phyloP scores from a whole-genome alignment of 2,797 vertebrate species.

The Myotis daubentonii region DNA sequence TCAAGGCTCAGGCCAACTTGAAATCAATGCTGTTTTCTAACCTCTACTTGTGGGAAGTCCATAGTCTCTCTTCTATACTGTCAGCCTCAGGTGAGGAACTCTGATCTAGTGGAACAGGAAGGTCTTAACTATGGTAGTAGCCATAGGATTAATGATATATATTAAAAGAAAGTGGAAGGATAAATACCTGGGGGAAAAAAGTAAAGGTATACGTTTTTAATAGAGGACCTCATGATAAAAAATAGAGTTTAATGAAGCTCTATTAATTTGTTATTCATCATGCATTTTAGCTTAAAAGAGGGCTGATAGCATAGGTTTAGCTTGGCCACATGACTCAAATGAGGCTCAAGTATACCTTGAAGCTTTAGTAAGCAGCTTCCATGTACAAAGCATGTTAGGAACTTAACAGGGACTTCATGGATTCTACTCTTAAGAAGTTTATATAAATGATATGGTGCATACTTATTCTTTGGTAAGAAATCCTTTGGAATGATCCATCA shows the following conservation, averaged over 20 bases:
- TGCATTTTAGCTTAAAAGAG: not conserved
- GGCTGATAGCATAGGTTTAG: not conserved
- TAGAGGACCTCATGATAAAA: not conserved
- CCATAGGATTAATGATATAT: not conserved
- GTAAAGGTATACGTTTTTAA: not conserved
- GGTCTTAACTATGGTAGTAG: not conserved
- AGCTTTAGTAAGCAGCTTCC: constrained; percentile 3
- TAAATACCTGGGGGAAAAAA: not conserved
- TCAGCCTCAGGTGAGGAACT: not conserved
- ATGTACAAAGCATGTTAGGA: not conserved
- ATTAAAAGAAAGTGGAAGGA: not conserved
- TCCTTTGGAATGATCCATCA: not conserved
- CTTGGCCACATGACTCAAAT: not conserved
- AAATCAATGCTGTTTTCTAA: not conserved
- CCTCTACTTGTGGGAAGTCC: not conserved
- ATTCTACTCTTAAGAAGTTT: not conserved
- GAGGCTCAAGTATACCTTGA: not conserved
- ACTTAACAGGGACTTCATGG: not conserved
- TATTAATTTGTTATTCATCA: not conserved
- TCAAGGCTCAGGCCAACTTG: not conserved
- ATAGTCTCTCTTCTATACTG: not conserved
- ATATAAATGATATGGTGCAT: not conserved
- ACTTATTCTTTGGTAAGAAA: constrained; percentile 27
- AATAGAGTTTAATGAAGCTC: not conserved
- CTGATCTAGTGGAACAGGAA: not conserved